Conservation (phyloP, 92 coral and sea anemone species). For the Paramuricea clavata region DNA sequence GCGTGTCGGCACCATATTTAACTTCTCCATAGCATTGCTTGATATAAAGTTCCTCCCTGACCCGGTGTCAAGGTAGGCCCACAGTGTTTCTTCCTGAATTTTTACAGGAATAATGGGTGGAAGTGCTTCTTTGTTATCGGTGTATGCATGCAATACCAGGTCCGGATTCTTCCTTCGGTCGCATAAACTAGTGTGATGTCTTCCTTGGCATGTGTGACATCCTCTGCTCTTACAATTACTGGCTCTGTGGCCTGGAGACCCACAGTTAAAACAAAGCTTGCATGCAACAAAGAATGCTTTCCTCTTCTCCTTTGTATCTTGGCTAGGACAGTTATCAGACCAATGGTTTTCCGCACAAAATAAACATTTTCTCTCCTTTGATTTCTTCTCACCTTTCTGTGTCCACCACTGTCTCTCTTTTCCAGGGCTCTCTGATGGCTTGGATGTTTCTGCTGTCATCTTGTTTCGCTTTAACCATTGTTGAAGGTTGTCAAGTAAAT, state of each 20-base stretch:
- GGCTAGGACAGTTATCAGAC: background rate
- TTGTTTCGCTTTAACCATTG: conserved; percentile 57
- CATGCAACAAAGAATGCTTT: conserved; percentile 3
- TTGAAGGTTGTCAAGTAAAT: background rate
- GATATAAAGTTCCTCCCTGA: conserved; percentile 46
- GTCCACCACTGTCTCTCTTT: background rate
- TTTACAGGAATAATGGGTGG: conserved; percentile 43
- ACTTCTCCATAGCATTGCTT: conserved; percentile 15
- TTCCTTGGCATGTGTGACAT: conserved; percentile 28
- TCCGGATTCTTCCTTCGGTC: no score
- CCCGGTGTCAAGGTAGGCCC: conserved; percentile 54
- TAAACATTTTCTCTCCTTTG: background rate
- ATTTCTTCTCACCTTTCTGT: background rate
- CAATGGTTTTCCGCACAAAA: background rate
- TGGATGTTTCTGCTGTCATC: no score
- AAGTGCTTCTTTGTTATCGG: background rate
- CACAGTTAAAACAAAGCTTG: conserved; percentile 15
- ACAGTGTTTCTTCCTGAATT: background rate
- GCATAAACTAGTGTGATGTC: conserved; percentile 73
- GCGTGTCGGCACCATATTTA: conserved; percentile 34
- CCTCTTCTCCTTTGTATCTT: conserved; percentile 21
- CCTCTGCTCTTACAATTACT: conserved; percentile 1
- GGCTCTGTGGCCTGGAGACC: conserved; percentile 1
- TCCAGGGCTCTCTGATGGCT: background rate
- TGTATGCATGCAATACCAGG: no score